Evolutionary conservation across 2,797 vertebrate species (phyloP).

Genomic region (Pangasius macronema): DNA sequence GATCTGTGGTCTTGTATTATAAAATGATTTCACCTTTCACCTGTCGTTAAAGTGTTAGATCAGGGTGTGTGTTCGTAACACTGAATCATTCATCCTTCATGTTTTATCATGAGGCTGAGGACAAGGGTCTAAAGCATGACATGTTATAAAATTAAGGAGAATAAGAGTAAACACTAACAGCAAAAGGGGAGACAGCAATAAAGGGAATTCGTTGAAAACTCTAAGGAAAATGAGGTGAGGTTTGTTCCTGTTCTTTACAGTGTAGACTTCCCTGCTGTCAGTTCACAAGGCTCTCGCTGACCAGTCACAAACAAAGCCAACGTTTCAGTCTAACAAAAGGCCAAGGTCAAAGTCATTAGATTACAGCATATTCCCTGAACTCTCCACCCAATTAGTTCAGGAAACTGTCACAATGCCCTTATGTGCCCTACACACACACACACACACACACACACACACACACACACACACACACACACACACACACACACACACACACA

Average conservation of each 20-base stretch:
- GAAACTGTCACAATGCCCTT: slow-evolving; percentile 34
- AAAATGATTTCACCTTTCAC: neutral
- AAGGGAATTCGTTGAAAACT: neutral
- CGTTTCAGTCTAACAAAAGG: slow-evolving; percentile 49
- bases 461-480: slow-evolving; percentile 63
- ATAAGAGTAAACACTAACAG: neutral
- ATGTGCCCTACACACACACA: slow-evolving; percentile 55
- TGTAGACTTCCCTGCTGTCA: neutral
- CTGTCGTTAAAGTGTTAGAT: neutral
- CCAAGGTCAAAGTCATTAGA: slow-evolving; percentile 68
- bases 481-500: slow-evolving; percentile 63
- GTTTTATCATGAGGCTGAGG: neutral
- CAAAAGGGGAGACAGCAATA: neutral
- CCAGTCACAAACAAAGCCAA: slow-evolving; percentile 46
- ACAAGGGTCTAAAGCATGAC: neutral
- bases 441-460: slow-evolving; percentile 56
- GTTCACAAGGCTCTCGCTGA: slow-evolving; percentile 34
- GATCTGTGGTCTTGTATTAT: neutral
- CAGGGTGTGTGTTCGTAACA: neutral
- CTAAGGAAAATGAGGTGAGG: neutral
- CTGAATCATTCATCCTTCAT: too few relatives aligned
- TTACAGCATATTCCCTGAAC: slow-evolving; percentile 33
- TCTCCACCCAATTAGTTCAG: slow-evolving; percentile 35
- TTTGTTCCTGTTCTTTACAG: slow-evolving; percentile 1
- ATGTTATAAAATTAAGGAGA: neutral